Percentiles rank a stretch among this genome's conserved stretches.
Evolutionary conservation across 1,140 invertebrate species (phyloP).

Genomic region (Papilio polytes): DNA sequence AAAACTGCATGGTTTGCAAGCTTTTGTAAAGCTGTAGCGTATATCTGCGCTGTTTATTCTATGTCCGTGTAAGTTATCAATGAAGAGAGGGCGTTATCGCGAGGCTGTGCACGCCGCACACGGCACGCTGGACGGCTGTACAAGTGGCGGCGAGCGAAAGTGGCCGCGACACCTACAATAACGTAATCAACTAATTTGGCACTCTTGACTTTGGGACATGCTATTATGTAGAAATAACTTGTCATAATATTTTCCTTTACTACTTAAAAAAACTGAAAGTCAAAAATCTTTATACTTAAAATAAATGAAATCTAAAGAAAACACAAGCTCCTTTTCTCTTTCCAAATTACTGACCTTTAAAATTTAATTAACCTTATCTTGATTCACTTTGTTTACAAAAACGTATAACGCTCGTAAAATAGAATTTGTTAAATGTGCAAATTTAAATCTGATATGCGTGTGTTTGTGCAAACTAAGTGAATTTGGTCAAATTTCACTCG

Average conservation of each 20-base stretch:
- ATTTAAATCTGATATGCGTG: background rate
- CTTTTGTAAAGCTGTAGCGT: background rate
- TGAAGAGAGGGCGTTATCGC: constrained; percentile 58
- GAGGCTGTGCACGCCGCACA: constrained; percentile 1
- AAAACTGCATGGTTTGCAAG: background rate
- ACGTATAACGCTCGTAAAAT: background rate
- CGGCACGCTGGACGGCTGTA: background rate
- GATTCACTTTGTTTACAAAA: background rate
- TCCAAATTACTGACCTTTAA: background rate
- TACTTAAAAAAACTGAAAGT: background rate
- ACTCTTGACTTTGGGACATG: background rate
- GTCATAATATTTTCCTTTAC: background rate
- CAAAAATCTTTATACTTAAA: no score
- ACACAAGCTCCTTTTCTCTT: background rate
- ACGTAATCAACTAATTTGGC: constrained; percentile 17
- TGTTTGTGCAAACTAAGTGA: constrained; percentile 3
- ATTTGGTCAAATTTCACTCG: constrained; percentile 14
- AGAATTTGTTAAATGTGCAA: background rate
- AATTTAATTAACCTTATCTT: background rate
- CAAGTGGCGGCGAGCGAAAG: constrained; percentile 54
- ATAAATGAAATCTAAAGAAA: background rate
- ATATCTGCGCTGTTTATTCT: constrained; percentile 47
- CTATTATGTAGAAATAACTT: background rate
- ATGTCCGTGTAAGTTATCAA: constrained; percentile 63
- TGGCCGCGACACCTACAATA: constrained; percentile 42